Percentiles rank a stretch among this genome's conserved stretches.
Evolutionary conservation across 2,888 invertebrate genomes (phyloP).

Genomic region (Polyommatus iphigenia): DNA sequence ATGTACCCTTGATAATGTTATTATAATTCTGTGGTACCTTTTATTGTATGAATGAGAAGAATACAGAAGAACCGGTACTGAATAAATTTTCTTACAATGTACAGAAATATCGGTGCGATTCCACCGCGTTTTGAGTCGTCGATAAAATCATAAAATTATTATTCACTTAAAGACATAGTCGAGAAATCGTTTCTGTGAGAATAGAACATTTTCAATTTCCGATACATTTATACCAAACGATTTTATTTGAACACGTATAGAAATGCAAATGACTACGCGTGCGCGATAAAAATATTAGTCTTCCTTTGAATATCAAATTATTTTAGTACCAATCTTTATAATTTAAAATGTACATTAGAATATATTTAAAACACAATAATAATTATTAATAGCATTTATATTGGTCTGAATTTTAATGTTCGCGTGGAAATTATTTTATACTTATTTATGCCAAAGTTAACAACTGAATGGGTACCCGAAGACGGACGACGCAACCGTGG

Average conservation of each 20-base stretch:
- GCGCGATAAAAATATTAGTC: conserved; percentile 9
- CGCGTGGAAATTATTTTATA: too few species aligned
- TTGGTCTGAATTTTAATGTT: too few species aligned
- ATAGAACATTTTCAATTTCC: conserved; percentile 28
- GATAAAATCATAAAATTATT: conserved; percentile 22
- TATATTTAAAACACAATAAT: neutral
- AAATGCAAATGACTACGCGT: conserved; percentile 37
- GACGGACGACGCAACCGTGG: too few species aligned
- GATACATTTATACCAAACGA: conserved; percentile 5
- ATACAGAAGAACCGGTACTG: neutral
- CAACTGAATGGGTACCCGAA: too few species aligned
- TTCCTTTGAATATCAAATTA: neutral
- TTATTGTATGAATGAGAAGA: neutral
- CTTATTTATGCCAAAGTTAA: too few species aligned
- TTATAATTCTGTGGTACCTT: neutral
- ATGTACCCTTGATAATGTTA: too few species aligned
- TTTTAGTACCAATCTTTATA: neutral
- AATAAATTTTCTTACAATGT: conserved; percentile 7
- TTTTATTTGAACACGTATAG: conserved; percentile 33
- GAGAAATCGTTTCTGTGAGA: conserved; percentile 11
- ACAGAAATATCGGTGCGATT: neutral
- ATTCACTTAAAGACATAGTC: conserved; percentile 22
- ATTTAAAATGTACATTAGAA: neutral
- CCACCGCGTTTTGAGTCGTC: neutral
- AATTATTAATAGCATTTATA: too few species aligned